Conservation (phyloP, 2,888 invertebrate species). For the Gari tellinella region DNA sequence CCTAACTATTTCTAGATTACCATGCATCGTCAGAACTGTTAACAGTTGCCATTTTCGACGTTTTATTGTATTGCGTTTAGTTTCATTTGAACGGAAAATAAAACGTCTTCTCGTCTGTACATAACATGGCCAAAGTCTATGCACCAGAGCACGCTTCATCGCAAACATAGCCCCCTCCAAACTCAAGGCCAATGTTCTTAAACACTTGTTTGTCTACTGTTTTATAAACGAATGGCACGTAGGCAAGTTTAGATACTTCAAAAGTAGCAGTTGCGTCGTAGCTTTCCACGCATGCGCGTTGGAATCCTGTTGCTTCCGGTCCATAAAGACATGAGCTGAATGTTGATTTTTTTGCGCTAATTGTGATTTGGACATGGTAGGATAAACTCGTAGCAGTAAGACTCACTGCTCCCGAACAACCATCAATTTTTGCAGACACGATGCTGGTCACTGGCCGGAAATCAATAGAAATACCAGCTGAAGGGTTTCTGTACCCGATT, state of each 20-base stretch:
- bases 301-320: constrained; percentile 70
- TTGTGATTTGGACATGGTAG: constrained; percentile 55
- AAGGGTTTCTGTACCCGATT: constrained; percentile 72
- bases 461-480: constrained; percentile 54
- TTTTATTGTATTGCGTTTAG: too few species aligned
- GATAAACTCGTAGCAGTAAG: constrained; percentile 46
- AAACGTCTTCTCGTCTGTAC: too few species aligned
- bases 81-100: too few species aligned
- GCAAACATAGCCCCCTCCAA: constrained; percentile 73
- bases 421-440: constrained; percentile 47
- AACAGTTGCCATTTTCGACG: too few species aligned
- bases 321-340: constrained; percentile 74
- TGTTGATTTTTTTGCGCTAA: constrained; percentile 35
- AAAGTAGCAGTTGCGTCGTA: constrained; percentile 64
- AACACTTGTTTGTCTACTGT: constrained; percentile 63
- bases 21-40: too few species aligned
- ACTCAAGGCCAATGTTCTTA: constrained; percentile 68
- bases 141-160: constrained; percentile 51
- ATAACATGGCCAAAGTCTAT: too few species aligned
- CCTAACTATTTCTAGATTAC: too few species aligned
- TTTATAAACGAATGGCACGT: constrained; percentile 13
- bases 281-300: constrained; percentile 69
- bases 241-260: constrained; percentile 32
- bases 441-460: constrained; percentile 71
- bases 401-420: constrained; percentile 63